Conservation (phyloP, 2,113 vertebrate genomes). For the Microcebus ravelobensis region DNA sequence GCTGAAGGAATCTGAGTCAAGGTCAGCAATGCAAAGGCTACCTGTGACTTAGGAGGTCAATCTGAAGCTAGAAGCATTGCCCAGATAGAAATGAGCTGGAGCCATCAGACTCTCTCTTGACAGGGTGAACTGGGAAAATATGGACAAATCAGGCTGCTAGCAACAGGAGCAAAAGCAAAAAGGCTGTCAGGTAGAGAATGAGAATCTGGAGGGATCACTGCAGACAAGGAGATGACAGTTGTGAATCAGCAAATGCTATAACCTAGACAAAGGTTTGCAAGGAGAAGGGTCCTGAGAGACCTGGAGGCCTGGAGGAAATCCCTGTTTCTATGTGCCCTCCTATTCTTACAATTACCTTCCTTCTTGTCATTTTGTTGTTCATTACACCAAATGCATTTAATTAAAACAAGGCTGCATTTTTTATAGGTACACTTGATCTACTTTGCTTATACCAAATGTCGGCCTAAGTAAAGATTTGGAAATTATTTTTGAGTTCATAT, state of each 20-base stretch:
- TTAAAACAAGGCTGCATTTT: neutral
- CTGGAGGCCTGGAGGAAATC: neutral
- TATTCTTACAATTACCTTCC: neutral
- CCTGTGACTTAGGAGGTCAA: neutral
- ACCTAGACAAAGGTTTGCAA: neutral
- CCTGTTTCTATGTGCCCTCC: neutral
- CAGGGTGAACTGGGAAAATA: neutral
- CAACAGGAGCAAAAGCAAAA: neutral
- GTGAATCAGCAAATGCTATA: neutral
- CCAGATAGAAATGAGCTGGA: neutral
- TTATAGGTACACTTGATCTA: neutral
- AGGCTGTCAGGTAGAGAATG: neutral
- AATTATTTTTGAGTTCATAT: neutral
- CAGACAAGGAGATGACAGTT: neutral
- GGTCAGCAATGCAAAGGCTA: neutral
- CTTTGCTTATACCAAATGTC: neutral
- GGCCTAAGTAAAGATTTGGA: neutral
- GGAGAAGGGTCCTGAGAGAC: neutral
- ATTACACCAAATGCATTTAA: neutral
- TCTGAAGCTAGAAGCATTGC: neutral
- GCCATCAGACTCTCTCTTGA: neutral
- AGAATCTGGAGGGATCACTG: neutral
- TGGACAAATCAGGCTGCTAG: neutral
- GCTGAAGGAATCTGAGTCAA: neutral
- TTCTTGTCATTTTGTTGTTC: neutral